phyloP scores from a whole-genome alignment of 1,140 invertebrate genomes.

The Anoplolepis gracilipes region DNA sequence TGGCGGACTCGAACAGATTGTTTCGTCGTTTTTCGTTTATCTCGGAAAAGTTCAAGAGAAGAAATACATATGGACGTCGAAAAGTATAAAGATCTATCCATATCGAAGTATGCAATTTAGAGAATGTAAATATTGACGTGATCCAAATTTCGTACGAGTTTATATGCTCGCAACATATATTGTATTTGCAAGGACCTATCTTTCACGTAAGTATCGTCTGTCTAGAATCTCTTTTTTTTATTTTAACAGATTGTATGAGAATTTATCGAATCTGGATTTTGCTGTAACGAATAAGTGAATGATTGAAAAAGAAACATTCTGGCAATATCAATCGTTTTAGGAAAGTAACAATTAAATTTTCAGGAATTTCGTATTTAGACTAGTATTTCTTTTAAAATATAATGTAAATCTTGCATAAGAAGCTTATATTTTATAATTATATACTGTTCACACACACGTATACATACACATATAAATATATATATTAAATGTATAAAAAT shows the following conservation, averaged over 20 bases:
- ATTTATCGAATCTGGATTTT: not conserved
- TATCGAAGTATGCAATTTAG: not conserved
- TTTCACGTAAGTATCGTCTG: not conserved
- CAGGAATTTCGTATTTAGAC: not conserved
- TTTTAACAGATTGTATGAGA: not conserved
- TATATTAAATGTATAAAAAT: too few relatives aligned
- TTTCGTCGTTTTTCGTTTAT: slow-evolving; percentile 22
- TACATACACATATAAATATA: not conserved
- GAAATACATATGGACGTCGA: too few relatives aligned
- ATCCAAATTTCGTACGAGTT: not conserved
- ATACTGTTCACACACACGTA: not conserved
- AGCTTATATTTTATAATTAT: too few relatives aligned
- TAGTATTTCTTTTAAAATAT: not conserved
- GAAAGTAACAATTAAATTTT: not conserved
- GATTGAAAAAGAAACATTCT: not conserved
- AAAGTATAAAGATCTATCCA: not conserved
- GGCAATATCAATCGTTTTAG: not conserved
- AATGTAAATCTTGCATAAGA: not conserved
- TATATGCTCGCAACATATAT: not conserved
- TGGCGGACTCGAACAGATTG: not conserved
- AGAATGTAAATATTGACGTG: not conserved
- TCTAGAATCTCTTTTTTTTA: not conserved
- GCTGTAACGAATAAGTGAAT: not conserved
- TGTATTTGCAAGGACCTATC: not conserved
- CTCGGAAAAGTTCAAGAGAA: not conserved